A percentile compares a stretch with the other conserved stretches of the same genome.
phyloP scores from a whole-genome alignment of 2,888 invertebrate genomes.

The Nycteola revayana region DNA sequence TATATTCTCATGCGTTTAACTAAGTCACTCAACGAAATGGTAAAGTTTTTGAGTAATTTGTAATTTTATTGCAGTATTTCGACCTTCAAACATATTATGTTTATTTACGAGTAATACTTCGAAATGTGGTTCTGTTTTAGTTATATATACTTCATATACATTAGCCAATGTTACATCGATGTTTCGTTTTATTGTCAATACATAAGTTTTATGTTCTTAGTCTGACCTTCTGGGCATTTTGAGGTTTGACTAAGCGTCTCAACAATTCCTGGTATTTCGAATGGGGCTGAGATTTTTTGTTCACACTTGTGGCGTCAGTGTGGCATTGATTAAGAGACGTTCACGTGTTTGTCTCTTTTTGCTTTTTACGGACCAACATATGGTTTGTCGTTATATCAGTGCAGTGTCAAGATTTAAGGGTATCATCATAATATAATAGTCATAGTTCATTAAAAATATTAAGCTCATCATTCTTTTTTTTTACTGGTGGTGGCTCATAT shows the following conservation, averaged over 20 bases:
- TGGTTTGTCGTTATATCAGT: too few relatives aligned
- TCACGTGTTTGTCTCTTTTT: conserved; percentile 10
- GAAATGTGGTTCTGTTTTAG: conserved; percentile 10
- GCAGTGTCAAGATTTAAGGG: too few relatives aligned
- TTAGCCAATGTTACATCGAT: background rate
- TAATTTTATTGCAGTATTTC: conserved; percentile 6
- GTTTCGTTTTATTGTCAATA: conserved; percentile 13
- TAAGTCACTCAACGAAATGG: too few relatives aligned
- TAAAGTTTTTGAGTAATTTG: conserved; percentile 6
- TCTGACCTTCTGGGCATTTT: conserved; percentile 15
- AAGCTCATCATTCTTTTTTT: too few relatives aligned
- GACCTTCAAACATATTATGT: conserved; percentile 12
- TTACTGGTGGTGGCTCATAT: too few relatives aligned
- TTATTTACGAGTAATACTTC: conserved; percentile 15
- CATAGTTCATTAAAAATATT: too few relatives aligned
- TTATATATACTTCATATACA: conserved; percentile 16
- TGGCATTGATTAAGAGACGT: conserved; percentile 9
- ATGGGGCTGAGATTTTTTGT: conserved; percentile 10
- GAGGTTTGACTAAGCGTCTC: conserved; percentile 15
- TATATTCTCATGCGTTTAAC: too few relatives aligned
- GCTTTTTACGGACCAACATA: too few relatives aligned
- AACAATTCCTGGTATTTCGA: conserved; percentile 20
- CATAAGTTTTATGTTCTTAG: conserved; percentile 17
- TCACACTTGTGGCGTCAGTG: conserved; percentile 7
- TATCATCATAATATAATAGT: too few relatives aligned